phyloP scores from a whole-genome alignment of 2,113 vertebrate genomes.

The Dendrocopos noguchii region DNA sequence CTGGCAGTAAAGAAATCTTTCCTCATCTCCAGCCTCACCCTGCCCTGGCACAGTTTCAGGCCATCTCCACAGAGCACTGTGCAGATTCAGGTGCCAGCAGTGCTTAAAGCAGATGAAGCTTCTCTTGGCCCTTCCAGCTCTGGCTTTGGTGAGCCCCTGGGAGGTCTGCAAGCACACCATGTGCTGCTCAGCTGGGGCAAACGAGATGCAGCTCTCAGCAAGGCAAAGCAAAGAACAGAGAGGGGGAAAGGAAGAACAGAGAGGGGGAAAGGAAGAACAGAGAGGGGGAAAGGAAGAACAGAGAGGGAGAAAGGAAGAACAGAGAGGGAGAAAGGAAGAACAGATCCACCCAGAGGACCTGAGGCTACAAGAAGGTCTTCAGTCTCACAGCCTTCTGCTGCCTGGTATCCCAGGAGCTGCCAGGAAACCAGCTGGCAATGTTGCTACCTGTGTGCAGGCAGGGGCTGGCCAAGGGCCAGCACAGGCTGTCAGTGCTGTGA shows the following conservation, averaged over 20 bases:
- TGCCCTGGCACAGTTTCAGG: too few species aligned
- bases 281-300: too few species aligned
- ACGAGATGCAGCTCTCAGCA: neutral
- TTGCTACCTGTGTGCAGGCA: neutral
- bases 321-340: neutral
- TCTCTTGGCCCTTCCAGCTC: neutral
- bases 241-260: too few species aligned
- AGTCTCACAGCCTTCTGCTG: neutral
- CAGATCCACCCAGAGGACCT: neutral
- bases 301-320: neutral
- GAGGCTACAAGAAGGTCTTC: neutral
- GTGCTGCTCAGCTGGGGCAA: neutral
- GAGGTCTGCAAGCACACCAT: neutral
- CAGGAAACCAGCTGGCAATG: neutral
- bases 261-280: too few species aligned
- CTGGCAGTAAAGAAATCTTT: too few species aligned
- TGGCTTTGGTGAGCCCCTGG: neutral
- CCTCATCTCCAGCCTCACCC: too few species aligned
- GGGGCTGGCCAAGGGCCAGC: neutral
- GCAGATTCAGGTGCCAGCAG: rapidly evolving
- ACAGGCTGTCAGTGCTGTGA: neutral
- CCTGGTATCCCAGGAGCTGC: neutral
- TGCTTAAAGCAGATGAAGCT: neutral
- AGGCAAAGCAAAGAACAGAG: neutral
- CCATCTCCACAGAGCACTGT: neutral